A percentile compares a stretch with the other conserved stretches of the same genome.
Conservation (phyloP, 2,888 invertebrate species). For the Torymus auratus region DNA sequence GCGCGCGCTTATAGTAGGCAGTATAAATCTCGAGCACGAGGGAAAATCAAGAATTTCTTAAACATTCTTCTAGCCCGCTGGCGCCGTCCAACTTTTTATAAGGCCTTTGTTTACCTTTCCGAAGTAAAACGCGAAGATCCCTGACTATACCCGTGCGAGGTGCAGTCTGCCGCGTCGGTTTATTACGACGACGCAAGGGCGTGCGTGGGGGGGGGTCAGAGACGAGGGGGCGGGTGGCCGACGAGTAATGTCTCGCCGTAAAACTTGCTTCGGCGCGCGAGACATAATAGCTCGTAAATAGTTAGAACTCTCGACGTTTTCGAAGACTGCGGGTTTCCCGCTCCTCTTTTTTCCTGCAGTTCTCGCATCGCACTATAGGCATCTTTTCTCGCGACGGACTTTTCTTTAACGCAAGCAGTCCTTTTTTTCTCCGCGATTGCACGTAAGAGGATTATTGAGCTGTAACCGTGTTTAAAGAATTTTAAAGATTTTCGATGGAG, state of each 20-base stretch:
- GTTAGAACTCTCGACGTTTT: slow-evolving; percentile 53
- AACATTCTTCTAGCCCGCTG: slow-evolving; percentile 18
- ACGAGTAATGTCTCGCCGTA: slow-evolving; percentile 48
- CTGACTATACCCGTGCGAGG: neutral
- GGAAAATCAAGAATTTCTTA: slow-evolving; percentile 35
- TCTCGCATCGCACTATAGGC: neutral
- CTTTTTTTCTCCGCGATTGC: neutral
- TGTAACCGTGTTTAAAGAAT: neutral
- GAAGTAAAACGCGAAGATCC: slow-evolving; percentile 10
- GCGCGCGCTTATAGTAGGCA: neutral
- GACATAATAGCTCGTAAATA: slow-evolving; percentile 55
- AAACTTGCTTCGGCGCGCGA: slow-evolving; percentile 38
- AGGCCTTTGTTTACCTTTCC: slow-evolving; percentile 45
- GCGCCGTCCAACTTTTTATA: slow-evolving; percentile 39
- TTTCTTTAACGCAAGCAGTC: neutral
- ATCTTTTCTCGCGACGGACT: neutral
- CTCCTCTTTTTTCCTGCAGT: neutral
- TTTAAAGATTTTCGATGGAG: neutral
- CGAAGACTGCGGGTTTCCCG: slow-evolving; percentile 27
- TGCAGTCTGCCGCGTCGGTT: slow-evolving; percentile 33
- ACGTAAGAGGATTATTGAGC: slow-evolving; percentile 7
- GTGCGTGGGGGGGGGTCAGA: no score
- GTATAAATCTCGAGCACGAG: slow-evolving; percentile 24
- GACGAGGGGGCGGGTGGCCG: neutral
- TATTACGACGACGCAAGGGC: slow-evolving; percentile 31